Base-by-base conservation (phyloP, 2,113 vertebrate genomes). In the Lonchura striata region DNA sequence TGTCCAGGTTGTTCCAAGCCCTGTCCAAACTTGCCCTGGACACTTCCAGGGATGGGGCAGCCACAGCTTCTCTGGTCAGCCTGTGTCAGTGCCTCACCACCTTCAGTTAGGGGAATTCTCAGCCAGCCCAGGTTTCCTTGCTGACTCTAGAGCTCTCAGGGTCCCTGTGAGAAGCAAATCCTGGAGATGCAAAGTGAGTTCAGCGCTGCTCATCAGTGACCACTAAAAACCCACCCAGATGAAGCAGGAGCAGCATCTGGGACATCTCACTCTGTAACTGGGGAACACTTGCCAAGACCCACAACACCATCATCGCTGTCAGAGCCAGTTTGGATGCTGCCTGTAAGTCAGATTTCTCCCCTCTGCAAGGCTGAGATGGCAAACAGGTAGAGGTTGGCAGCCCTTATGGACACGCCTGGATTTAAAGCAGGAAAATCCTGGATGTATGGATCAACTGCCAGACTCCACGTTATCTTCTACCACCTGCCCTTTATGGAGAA, bases 1-100 rank as follows among this genome's bases (percentile, higher is more conserved):
- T 6, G 5, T 2, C 54, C 79, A 69, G 17, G 17, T 0, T 41
- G 63, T 41, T 82, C n/a, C 54, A 41, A 89, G 41, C 5, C 21
- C 39, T 0, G 0, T 60, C 53, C 44, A 39, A 0, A 46, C 53
- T 22, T 2, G 46, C 7, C 30, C 41, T 22, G 46, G 14, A 12
- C n/a, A 30, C 13, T 19, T 6, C n/a, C 47, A 82, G 21, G n/a
- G 24, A 27, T 41, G 21, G 24, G n/a, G 1, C 39, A 82, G 53
- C 28, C 61, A 22, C 61, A 75, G 47, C 4, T 82, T 6, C 47
- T 61, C 53, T 54, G 70, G 9, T 1, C n/a, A 76, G 0, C 13
- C 78, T 76, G 30, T 41, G n/a, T 47, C 47, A 68, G 30, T 6
- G 8, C 5, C 20, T 37, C 11, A 0, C 1, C 63, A 54, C 22